Percentiles rank a stretch among this genome's conserved stretches.
Conservation (phyloP, 2,797 vertebrate genomes). For the Chrysocyon brachyurus region DNA sequence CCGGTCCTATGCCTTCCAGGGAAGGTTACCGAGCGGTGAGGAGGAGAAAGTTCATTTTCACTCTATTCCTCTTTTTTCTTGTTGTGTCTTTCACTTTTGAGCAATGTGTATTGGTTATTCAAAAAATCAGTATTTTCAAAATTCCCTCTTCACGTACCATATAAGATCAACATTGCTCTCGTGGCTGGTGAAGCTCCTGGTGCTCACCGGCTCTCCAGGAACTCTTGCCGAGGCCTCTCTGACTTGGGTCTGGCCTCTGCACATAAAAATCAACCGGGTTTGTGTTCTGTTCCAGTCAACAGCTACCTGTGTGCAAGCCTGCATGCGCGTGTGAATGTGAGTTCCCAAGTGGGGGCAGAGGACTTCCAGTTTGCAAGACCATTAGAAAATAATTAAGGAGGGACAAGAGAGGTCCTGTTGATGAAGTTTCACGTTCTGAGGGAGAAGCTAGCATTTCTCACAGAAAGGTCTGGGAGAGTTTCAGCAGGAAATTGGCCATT, state of each 20-base stretch:
- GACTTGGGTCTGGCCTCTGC: background rate
- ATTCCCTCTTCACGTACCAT: background rate
- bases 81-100: background rate
- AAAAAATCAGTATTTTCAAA: background rate
- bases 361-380: background rate
- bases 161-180: background rate
- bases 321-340: background rate
- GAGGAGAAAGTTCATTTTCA: background rate
- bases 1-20: background rate
- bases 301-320: background rate
- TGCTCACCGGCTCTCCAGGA: background rate
- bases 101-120: background rate
- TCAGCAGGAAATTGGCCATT: background rate
- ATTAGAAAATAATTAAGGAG: constrained; percentile 43
- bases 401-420: background rate
- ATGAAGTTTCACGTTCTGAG: background rate
- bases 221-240: background rate
- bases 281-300: background rate
- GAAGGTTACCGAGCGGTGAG: background rate
- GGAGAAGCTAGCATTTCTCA: background rate
- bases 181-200: background rate
- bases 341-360: background rate
- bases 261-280: background rate
- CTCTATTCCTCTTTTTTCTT: background rate
- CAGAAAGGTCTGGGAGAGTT: constrained; percentile 16